Percentiles rank a stretch among this genome's conserved stretches.
Conservation (phyloP, 2,888 invertebrate species). For the Papilio protenor region DNA sequence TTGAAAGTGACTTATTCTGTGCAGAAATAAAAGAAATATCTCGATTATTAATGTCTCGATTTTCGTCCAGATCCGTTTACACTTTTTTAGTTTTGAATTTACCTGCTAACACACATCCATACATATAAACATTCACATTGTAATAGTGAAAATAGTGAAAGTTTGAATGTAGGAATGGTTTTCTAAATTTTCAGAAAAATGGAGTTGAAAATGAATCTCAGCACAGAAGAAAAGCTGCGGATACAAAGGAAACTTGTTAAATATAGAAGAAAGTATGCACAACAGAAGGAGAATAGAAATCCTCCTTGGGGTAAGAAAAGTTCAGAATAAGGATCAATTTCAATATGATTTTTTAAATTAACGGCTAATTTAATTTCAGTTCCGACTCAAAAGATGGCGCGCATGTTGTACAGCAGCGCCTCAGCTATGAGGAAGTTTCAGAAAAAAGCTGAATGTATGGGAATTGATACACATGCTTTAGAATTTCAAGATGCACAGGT, state of each 20-base stretch:
- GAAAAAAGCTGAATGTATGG: slow-evolving; percentile 95
- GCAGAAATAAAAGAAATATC: too few species aligned
- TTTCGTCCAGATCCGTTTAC: too few species aligned
- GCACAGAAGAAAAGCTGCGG: slow-evolving; percentile 88
- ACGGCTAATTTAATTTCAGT: slow-evolving; percentile 79
- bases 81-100: too few species aligned
- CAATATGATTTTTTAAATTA: slow-evolving; percentile 2
- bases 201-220: slow-evolving; percentile 67
- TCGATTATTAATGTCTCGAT: too few species aligned
- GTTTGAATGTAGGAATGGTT: too few species aligned
- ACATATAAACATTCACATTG: too few species aligned
- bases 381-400: slow-evolving; percentile 97
- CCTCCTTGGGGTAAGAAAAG: slow-evolving; percentile 91
- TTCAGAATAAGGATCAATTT: neutral
- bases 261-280: slow-evolving; percentile 92
- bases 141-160: too few species aligned
- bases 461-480: slow-evolving; percentile 91
- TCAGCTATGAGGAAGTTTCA: slow-evolving; percentile 93
- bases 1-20: too few species aligned
- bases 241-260: slow-evolving; percentile 93
- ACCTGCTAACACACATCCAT: too few species aligned
- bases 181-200: too few species aligned
- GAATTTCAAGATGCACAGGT: slow-evolving; percentile 93
- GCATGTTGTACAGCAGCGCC: slow-evolving; percentile 94
- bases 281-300: slow-evolving; percentile 88